Percentiles rank a stretch among this genome's conserved stretches.
These are phyloP conservation scores for Leptocoma aspasia DNA, from an alignment of 2,113 vertebrate genomes.

Conservation along the genomic window DNA sequence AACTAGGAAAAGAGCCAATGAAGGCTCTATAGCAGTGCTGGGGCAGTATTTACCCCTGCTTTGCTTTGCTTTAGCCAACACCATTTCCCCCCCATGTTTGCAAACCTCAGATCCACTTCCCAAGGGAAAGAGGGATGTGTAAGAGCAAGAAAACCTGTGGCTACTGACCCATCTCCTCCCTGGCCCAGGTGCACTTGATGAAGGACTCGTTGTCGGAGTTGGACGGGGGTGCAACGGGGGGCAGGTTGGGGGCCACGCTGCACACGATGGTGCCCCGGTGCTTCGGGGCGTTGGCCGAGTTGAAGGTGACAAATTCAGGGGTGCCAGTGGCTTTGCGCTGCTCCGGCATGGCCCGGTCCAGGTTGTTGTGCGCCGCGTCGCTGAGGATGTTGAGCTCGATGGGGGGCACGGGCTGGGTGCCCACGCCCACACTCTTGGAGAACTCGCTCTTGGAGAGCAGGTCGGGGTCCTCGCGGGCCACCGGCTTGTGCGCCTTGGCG, in stretches of 20 bases:
- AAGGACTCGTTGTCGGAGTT: slow-evolving; percentile 85
- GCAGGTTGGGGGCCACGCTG: slow-evolving; percentile 93
- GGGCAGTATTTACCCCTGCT: neutral
- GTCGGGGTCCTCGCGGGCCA: slow-evolving; percentile 87
- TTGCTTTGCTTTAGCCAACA: neutral
- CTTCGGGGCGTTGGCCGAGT: slow-evolving; percentile 66
- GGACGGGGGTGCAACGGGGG: slow-evolving; percentile 71
- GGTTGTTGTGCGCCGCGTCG: slow-evolving; percentile 67
- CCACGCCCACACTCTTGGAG: slow-evolving; percentile 79
- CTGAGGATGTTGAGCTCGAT: slow-evolving; percentile 83
- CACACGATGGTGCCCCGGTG: slow-evolving; percentile 84
- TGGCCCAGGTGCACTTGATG: slow-evolving; percentile 88
- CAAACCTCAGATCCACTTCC: neutral
- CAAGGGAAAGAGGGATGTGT: neutral
- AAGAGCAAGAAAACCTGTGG: neutral
- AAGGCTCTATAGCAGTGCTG: neutral
- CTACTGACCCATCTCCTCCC: slow-evolving; percentile 88
- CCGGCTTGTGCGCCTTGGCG: slow-evolving; percentile 80
- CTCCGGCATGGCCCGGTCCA: slow-evolving; percentile 71
- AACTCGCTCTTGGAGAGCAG: slow-evolving; percentile 80
- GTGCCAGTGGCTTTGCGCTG: slow-evolving; percentile 69
- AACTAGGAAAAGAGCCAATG: neutral
- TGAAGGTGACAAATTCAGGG: slow-evolving; percentile 69
- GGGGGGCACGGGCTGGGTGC: slow-evolving; percentile 68
- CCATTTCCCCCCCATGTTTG: neutral